phyloP scores from a whole-genome alignment of 2,113 vertebrate species.

The Mixornis gularis region DNA sequence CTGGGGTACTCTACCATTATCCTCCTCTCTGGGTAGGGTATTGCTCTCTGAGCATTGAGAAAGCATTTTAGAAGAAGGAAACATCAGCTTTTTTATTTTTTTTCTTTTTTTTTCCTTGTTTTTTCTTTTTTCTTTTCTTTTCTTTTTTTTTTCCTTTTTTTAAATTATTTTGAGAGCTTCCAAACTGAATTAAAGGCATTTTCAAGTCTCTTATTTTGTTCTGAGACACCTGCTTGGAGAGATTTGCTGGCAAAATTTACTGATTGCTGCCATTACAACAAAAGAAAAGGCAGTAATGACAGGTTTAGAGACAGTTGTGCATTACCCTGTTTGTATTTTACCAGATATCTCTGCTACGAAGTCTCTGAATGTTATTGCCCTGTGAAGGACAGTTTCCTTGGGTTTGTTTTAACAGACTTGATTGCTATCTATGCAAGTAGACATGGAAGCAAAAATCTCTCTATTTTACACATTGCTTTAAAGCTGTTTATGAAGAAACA shows the following conservation, averaged over 20 bases:
- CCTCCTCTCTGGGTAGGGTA: rapidly evolving
- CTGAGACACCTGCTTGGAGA: neutral
- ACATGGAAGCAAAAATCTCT: neutral
- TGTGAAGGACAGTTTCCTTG: neutral
- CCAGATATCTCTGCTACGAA: neutral
- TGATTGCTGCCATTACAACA: neutral
- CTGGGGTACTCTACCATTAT: neutral
- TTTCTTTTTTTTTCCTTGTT: too few species aligned
- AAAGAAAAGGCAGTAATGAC: neutral
- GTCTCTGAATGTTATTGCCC: neutral
- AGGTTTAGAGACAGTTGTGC: neutral
- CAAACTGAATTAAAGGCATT: neutral
- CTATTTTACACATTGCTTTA: neutral
- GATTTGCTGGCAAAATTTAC: neutral
- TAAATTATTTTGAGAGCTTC: neutral
- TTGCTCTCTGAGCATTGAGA: neutral
- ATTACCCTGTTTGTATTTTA: neutral
- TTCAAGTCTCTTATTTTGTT: neutral
- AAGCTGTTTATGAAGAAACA: neutral
- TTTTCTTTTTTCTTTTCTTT: too few species aligned
- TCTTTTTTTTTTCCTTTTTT: too few species aligned
- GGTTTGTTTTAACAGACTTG: neutral
- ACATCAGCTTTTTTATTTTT: too few species aligned
- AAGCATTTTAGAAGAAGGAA: neutral
- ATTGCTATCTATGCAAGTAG: neutral